phyloP scores from a whole-genome alignment of 2,113 vertebrate genomes.

The Indicator maculatus region DNA sequence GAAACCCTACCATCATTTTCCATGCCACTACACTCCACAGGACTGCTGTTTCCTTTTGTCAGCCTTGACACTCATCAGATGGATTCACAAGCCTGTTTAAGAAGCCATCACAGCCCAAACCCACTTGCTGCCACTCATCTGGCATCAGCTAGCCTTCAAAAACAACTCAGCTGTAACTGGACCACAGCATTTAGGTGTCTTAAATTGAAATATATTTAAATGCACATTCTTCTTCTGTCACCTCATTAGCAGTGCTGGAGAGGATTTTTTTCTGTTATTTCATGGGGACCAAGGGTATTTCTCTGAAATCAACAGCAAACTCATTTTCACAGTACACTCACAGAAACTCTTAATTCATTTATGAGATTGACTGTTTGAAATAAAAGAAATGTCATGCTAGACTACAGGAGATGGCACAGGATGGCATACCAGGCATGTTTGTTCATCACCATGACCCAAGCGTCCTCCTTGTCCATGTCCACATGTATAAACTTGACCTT shows the following conservation, averaged over 20 bases:
- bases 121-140: not conserved
- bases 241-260: not conserved
- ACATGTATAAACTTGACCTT: slow-evolving; percentile 95
- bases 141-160: not conserved
- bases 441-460: slow-evolving; percentile 96
- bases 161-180: not conserved
- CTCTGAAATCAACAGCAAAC: not conserved
- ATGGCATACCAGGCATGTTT: slow-evolving; percentile 89
- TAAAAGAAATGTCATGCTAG: not conserved
- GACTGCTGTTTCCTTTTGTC: not conserved
- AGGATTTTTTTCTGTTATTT: not conserved
- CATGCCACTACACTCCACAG: not conserved
- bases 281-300: not conserved
- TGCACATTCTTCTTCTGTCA: not conserved
- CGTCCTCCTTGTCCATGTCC: slow-evolving; percentile 97
- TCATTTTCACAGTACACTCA: not conserved
- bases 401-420: not conserved
- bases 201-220: not conserved
- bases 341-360: not conserved
- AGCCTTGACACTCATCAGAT: not conserved
- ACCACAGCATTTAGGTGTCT: not conserved
- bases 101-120: not conserved
- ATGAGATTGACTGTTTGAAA: not conserved
- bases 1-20: not conserved
- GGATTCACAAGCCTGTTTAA: not conserved